Conservation (phyloP, 2,113 vertebrate species). For the Hemichromis elongatus region DNA sequence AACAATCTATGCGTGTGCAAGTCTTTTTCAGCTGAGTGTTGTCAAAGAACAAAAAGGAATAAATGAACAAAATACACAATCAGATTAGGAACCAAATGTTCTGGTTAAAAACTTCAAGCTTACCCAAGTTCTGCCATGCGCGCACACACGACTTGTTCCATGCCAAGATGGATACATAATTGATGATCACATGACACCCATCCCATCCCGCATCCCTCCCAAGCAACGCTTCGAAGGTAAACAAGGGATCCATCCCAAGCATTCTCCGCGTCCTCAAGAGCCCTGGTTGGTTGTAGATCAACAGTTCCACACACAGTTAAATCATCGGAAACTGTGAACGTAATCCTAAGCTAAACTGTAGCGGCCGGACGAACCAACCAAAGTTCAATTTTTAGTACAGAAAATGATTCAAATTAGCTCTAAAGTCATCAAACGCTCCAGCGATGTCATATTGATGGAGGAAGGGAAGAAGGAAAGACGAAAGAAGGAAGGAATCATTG, state of each 20-base stretch:
- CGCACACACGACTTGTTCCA: slow-evolving; percentile 29
- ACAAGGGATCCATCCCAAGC: slow-evolving; percentile 25
- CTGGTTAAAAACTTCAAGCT: slow-evolving; percentile 58
- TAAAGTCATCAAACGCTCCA: slow-evolving; percentile 10
- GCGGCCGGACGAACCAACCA: neutral
- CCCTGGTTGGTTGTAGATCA: slow-evolving; percentile 20
- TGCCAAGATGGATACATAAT: slow-evolving; percentile 23
- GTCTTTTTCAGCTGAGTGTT: slow-evolving; percentile 25
- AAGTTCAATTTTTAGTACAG: slow-evolving; percentile 11
- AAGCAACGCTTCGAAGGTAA: slow-evolving; percentile 11
- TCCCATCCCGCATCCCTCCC: neutral
- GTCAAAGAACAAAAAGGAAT: slow-evolving; percentile 25
- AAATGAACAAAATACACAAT: slow-evolving; percentile 18
- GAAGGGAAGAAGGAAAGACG: slow-evolving; percentile 27
- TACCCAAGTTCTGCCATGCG: slow-evolving; percentile 53
- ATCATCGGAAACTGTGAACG: neutral
- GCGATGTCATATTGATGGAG: slow-evolving; percentile 23
- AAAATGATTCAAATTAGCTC: neutral
- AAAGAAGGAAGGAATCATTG: slow-evolving; percentile 20
- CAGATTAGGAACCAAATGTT: slow-evolving; percentile 38
- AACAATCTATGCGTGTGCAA: slow-evolving; percentile 49
- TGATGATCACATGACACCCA: slow-evolving; percentile 33
- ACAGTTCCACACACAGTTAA: neutral
- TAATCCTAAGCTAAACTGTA: neutral
- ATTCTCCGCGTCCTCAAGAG: slow-evolving; percentile 17